These are phyloP conservation scores for Oryzias sinensis DNA, from an alignment of 2,797 vertebrate species.

Conservation along the genomic window DNA sequence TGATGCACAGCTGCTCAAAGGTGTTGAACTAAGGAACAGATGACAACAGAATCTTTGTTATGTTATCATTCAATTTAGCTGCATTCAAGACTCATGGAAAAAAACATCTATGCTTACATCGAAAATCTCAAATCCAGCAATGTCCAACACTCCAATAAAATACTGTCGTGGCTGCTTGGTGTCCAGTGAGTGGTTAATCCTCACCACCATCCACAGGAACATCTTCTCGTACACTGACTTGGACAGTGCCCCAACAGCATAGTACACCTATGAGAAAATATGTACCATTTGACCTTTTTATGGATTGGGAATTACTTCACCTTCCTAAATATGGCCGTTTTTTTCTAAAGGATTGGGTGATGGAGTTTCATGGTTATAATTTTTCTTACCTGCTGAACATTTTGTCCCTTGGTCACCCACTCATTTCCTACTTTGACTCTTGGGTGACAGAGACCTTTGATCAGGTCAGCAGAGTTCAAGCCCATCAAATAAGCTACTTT, in stretches of 20 bases:
- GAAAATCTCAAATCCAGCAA: constrained; percentile 90
- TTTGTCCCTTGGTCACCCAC: constrained; percentile 74
- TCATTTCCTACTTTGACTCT: no score
- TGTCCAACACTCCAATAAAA: constrained; percentile 27
- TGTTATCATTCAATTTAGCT: neutral
- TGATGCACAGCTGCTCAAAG: constrained; percentile 86
- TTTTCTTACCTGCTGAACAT: constrained; percentile 79
- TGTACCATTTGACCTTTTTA: neutral
- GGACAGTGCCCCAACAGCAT: constrained; percentile 79
- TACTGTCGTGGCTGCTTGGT: constrained; percentile 71
- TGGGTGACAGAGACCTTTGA: constrained; percentile 31
- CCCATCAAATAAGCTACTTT: constrained; percentile 89
- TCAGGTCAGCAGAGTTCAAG: constrained; percentile 87
- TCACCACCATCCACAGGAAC: constrained; percentile 88
- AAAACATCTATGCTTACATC: constrained; percentile 65
- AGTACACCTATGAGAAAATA: constrained; percentile 69
- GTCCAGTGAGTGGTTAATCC: constrained; percentile 85
- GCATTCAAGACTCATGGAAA: neutral
- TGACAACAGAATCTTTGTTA: neutral
- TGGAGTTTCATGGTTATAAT: no score
- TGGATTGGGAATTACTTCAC: neutral
- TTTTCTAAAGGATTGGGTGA: no score
- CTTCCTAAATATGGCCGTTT: no score
- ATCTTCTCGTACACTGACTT: constrained; percentile 87
- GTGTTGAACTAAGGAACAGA: constrained; percentile 73